Percentiles rank a stretch among this genome's conserved stretches.
These are phyloP conservation scores for Muschampia plurimacula DNA, from an alignment of 2,888 invertebrate species.

Conservation along the genomic window DNA sequence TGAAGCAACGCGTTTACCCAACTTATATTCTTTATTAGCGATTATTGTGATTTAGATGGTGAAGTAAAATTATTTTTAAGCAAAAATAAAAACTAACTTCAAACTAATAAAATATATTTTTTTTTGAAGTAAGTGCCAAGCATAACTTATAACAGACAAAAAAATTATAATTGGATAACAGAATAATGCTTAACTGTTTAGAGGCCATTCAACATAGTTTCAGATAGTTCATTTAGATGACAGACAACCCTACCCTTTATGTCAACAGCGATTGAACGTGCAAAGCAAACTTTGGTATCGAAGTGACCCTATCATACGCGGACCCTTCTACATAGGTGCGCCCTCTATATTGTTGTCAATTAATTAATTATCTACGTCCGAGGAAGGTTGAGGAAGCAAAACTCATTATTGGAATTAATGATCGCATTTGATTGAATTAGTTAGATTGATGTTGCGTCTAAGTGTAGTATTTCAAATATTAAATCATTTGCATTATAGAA, in stretches of 20 bases:
- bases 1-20: no score
- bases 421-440: conserved; percentile 51
- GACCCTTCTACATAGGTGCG: conserved; percentile 45
- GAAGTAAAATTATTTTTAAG: no score
- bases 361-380: conserved; percentile 76
- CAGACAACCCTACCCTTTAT: conserved; percentile 3
- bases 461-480: not conserved
- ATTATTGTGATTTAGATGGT: no score
- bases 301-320: conserved; percentile 52
- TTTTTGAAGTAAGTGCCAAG: no score
- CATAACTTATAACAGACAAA: no score
- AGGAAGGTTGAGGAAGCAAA: conserved; percentile 60
- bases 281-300: conserved; percentile 61
- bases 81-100: no score
- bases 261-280: conserved; percentile 59
- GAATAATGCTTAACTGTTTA: no score
- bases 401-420: conserved; percentile 72
- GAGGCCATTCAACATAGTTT: no score
- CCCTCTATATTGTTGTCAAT: conserved; percentile 70
- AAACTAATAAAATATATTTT: no score
- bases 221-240: not conserved
- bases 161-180: no score
- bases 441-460: conserved; percentile 24
- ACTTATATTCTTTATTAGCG: no score
- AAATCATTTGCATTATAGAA: no score